Evolutionary conservation across 1,140 invertebrate genomes (phyloP).

Genomic region (Pachypsylla venusta): DNA sequence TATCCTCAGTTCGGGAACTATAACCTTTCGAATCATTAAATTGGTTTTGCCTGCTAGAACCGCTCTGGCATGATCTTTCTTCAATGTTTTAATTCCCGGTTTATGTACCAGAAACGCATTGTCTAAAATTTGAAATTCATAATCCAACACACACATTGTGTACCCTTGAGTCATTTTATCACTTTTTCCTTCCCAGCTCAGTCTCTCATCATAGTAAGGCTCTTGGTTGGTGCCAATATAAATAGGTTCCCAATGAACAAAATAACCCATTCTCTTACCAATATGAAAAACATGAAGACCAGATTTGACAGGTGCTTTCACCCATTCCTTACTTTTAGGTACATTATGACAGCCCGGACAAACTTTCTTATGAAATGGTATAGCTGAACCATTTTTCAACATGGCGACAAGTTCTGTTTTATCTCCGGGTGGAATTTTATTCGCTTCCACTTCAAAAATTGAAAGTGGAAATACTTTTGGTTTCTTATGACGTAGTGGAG

Average conservation of each 20-base stretch:
- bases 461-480: constrained; percentile 66
- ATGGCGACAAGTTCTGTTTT: constrained; percentile 44
- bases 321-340: constrained; percentile 70
- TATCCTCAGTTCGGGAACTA: constrained; percentile 67
- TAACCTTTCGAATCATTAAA: constrained; percentile 59
- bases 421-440: constrained; percentile 32
- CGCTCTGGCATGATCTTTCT: constrained; percentile 56
- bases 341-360: constrained; percentile 79
- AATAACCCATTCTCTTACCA: constrained; percentile 61
- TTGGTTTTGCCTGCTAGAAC: constrained; percentile 61
- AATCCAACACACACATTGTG: constrained; percentile 68
- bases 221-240: constrained; percentile 74
- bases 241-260: constrained; percentile 79
- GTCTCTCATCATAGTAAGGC: constrained; percentile 72
- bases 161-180: constrained; percentile 93
- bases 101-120: constrained; percentile 79
- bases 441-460: constrained; percentile 67
- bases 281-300: constrained; percentile 65
- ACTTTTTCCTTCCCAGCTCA: constrained; percentile 79
- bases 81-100: constrained; percentile 67
- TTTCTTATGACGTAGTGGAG: constrained; percentile 44
- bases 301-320: constrained; percentile 43
- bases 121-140: constrained; percentile 78
- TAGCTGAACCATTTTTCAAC: constrained; percentile 56
- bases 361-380: constrained; percentile 81